These are phyloP conservation scores for Dioctria rufipes DNA, from an alignment of 2,888 invertebrate genomes.

Conservation along the genomic window DNA sequence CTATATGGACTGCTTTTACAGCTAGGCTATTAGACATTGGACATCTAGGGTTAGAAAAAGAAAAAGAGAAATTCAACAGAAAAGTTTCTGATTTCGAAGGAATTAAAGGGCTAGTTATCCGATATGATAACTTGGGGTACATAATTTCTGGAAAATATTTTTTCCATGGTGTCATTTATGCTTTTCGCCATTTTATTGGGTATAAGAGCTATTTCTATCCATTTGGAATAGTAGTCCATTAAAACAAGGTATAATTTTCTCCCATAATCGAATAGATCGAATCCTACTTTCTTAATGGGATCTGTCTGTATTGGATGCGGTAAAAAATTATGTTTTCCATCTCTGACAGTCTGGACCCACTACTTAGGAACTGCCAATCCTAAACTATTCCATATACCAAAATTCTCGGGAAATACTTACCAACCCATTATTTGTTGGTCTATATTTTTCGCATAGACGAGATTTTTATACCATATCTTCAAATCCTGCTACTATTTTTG, in stretches of 20 bases:
- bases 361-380: too few relatives aligned
- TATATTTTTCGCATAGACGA: conserved; percentile 41
- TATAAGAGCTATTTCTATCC: too few relatives aligned
- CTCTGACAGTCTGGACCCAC: too few relatives aligned
- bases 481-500: conserved; percentile 25
- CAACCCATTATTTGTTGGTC: background rate
- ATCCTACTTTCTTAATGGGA: conserved; percentile 60
- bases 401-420: too few relatives aligned
- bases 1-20: conserved; percentile 57
- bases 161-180: too few relatives aligned
- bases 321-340: conserved; percentile 12
- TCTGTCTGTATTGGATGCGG: conserved; percentile 11
- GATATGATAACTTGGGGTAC: too few relatives aligned
- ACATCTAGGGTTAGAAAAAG: conserved; percentile 55
- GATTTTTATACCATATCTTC: conserved; percentile 38
- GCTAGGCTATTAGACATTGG: conserved; percentile 60
- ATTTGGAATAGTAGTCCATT: too few relatives aligned
- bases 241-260: too few relatives aligned
- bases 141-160: too few relatives aligned
- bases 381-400: too few relatives aligned
- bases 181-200: too few relatives aligned
- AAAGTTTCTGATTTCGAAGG: background rate
- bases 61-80: conserved; percentile 1
- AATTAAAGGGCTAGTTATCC: background rate
- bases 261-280: conserved; percentile 60